Evolutionary conservation across 2,797 vertebrate genomes (phyloP).

Genomic region (Melanotaenia nigrans): DNA sequence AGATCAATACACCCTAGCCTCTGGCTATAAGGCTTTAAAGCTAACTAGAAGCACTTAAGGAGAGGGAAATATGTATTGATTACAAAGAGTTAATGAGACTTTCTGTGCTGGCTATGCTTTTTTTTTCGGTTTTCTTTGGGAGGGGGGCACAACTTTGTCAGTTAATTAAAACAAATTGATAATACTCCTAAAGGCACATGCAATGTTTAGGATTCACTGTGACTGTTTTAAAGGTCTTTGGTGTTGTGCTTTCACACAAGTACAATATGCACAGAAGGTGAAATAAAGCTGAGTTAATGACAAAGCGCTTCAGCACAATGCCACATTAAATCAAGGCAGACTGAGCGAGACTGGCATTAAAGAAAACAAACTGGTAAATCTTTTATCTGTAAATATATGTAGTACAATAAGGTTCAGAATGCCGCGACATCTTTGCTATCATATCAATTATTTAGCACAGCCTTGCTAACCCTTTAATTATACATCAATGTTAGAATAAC

Average conservation of each 20-base stretch:
- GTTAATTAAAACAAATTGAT: conserved; percentile 65
- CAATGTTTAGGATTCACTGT: conserved; percentile 20
- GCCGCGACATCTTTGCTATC: conserved; percentile 70
- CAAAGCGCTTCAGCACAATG: conserved; percentile 25
- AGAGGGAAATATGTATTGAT: conserved; percentile 71
- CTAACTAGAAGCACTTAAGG: conserved; percentile 77
- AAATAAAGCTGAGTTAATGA: conserved; percentile 21
- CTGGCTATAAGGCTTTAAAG: conserved; percentile 67
- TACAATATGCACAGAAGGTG: conserved; percentile 16
- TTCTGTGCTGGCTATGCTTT: conserved; percentile 45
- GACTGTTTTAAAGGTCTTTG: background rate
- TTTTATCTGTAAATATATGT: conserved; percentile 65
- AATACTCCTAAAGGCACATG: conserved; percentile 9
- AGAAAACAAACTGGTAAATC: conserved; percentile 57
- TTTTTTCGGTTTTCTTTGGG: background rate
- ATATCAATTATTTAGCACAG: conserved; percentile 82
- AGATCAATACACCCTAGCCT: conserved; percentile 76
- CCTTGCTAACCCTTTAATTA: conserved; percentile 83
- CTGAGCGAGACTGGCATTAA: conserved; percentile 37
- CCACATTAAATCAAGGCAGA: conserved; percentile 51
- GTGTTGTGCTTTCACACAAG: conserved; percentile 24
- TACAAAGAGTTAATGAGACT: conserved; percentile 72
- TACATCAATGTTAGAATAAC: conserved; percentile 83
- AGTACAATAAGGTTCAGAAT: conserved; percentile 58
- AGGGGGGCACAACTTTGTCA: no score